Base-by-base conservation (phyloP, 2,888 invertebrate species). In the Argyresthia goedartella region DNA sequence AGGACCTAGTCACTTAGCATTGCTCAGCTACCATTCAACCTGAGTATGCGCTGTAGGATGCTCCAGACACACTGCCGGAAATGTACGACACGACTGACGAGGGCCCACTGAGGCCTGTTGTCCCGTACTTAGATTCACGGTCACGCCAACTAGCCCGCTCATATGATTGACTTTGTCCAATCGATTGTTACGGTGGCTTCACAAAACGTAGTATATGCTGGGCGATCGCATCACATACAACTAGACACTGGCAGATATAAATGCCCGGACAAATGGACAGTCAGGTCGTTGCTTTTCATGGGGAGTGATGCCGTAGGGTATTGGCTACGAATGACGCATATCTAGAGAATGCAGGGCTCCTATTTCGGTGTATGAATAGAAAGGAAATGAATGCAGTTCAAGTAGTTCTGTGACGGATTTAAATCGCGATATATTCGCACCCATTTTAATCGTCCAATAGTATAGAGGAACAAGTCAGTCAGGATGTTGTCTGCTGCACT, bases 131-230 rank as follows among this genome's bases (percentile, higher is more conserved):
- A 70, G 69, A 79, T 82, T 85, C 85, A 86, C 84, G 86, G 85
- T 81, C 84, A 80, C 70, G 57, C 67, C 76, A 78, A 80, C 77
- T 78, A 75, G 75, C 64, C 69, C 70, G 67, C 69, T 67, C 74
- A 71, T 67, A 79, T 79, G 81, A 84, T 82, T 80, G 75, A 81
- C 76, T 81, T 67, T 76, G 76, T 73, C 81, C 81, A 81, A 82
- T 82, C 80, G 84, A 81, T 78, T 75, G 72, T 57, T 65, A 66
- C 69, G 67, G 71, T 69, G 67, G 25, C 25, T 25, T 25, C 71
- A 75, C 73, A 77, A 44, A 15, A 34, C 11, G 36, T 25, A 25
- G 25, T 25, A 25, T 25, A 25, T 25, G 25, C 25, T 25, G 25
- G 25, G 6, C 25, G 25, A 25, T 25, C 25, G 25, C 25, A 25